Evolutionary conservation across 2,888 invertebrate genomes (phyloP).

Genomic region (Auanema freiburgensis): DNA sequence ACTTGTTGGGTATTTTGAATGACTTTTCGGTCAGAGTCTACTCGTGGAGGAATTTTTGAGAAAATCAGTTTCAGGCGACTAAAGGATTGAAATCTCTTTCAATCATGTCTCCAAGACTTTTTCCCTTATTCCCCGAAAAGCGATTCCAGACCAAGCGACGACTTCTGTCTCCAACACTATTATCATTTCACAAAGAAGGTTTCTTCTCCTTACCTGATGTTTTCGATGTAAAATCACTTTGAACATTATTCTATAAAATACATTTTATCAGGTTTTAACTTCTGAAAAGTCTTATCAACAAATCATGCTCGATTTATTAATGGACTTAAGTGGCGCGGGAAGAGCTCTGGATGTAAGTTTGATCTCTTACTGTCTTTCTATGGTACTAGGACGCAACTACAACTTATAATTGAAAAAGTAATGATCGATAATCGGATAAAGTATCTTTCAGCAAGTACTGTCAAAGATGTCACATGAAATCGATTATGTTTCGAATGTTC

Average conservation of each 20-base stretch:
- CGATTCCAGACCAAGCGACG: constrained; percentile 22
- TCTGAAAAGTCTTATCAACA: constrained; percentile 36
- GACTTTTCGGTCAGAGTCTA: neutral
- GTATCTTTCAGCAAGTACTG: constrained; percentile 21
- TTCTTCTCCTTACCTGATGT: constrained; percentile 51
- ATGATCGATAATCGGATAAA: neutral
- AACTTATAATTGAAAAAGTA: neutral
- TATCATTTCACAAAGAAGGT: constrained; percentile 56
- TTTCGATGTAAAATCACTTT: constrained; percentile 36
- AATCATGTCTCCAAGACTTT: constrained; percentile 47
- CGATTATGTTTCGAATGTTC: constrained; percentile 38
- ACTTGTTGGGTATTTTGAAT: constrained; percentile 25
- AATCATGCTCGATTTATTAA: constrained; percentile 39
- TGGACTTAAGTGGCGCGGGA: constrained; percentile 45
- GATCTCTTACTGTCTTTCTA: neutral
- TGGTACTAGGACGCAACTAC: neutral
- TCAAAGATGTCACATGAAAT: constrained; percentile 27
- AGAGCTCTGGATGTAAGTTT: constrained; percentile 22
- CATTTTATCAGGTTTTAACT: constrained; percentile 29
- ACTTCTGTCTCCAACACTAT: constrained; percentile 49
- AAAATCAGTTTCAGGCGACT: constrained; percentile 5
- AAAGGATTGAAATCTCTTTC: constrained; percentile 25
- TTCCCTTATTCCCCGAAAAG: constrained; percentile 47
- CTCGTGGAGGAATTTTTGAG: no score
- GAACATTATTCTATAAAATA: no score